phyloP scores from a whole-genome alignment of 2,797 vertebrate species.

The Coranthus polyacanthus region DNA sequence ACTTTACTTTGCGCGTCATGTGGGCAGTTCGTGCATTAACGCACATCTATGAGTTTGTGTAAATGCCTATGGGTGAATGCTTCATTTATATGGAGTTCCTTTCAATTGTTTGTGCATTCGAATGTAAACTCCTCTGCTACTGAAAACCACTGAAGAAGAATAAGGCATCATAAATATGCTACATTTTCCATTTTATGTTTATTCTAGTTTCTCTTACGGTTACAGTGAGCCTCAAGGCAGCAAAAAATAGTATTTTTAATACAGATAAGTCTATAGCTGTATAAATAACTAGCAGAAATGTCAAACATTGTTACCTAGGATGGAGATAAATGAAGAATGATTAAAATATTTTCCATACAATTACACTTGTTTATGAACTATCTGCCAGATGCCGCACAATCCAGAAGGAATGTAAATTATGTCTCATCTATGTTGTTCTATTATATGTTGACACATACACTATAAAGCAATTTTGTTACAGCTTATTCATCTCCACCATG shows the following conservation, averaged over 20 bases:
- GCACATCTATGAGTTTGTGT: not conserved
- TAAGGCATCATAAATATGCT: not conserved
- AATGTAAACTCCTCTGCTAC: constrained; percentile 1
- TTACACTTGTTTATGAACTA: not conserved
- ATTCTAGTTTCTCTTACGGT: not conserved
- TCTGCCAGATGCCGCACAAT: constrained; percentile 16
- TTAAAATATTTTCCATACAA: not conserved
- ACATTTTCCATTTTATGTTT: not conserved
- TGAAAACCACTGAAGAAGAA: not conserved
- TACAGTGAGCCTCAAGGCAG: not conserved
- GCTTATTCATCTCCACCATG: constrained; percentile 27
- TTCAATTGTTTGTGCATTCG: not conserved
- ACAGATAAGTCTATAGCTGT: not conserved
- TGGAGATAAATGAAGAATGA: not conserved
- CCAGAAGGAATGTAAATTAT: constrained; percentile 18
- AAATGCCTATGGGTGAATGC: not conserved
- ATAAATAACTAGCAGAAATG: not conserved
- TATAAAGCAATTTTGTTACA: constrained; percentile 25
- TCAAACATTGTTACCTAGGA: not conserved
- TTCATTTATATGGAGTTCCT: not conserved
- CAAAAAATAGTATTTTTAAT: constrained; percentile 7
- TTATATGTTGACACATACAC: constrained; percentile 16
- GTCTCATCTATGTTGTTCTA: constrained; percentile 8
- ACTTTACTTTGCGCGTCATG: not conserved
- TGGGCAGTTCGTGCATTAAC: not conserved